Evolutionary conservation across 2,888 invertebrate genomes (phyloP), one percentile per base, ranked within the genome.

Genomic region (Marasmarcha lunaedactyla): DNA sequence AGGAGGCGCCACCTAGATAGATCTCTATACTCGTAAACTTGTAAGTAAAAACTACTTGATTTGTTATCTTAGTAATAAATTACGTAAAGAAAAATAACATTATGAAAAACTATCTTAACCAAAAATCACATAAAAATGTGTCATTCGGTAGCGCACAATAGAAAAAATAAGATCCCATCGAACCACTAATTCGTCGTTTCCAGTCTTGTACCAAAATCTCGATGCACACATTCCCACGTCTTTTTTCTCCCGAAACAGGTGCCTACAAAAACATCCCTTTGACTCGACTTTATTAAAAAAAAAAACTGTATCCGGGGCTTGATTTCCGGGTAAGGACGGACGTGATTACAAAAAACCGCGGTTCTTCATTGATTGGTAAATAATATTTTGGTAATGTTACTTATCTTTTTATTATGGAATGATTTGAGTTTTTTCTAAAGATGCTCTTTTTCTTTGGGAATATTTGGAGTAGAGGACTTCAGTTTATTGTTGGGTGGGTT

Each of bases 201-300:
- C 20, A 20, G 4, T 7, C 30, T 15, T 33, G 14, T 40, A 42
- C 37, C 30, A 37, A 33, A 37, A 33, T 33, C 35, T 15, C 15
- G 38, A 15, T 35, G 38, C 41, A 36, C 52, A 55, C 48, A 64
- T 68, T 63, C 40, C 46, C 55, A 46, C 56, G 47, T 48, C 51
- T 43, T 51, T 51, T 73, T 73, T 78, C 63, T 74, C 77, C 61
- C 60, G 57, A 59, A 63, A 77, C 78, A 78, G 78, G 78, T 78
- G 78, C 44, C 47, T 59, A 72, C 55, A 73, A 74, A 76, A 76
- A 77, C 64, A 54, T 53, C 59, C 64, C 61, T 65, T 63, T 58
- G 55, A 61, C 55, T 63, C 30, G n/a, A 30, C 11, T 30, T 30
- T 10, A 30, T 30, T n/a, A 7, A n/a, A 30, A 30, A 30, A 43